Evolutionary conservation across 2,797 vertebrate genomes (phyloP).

Genomic region (Leptodactylus fallax): DNA sequence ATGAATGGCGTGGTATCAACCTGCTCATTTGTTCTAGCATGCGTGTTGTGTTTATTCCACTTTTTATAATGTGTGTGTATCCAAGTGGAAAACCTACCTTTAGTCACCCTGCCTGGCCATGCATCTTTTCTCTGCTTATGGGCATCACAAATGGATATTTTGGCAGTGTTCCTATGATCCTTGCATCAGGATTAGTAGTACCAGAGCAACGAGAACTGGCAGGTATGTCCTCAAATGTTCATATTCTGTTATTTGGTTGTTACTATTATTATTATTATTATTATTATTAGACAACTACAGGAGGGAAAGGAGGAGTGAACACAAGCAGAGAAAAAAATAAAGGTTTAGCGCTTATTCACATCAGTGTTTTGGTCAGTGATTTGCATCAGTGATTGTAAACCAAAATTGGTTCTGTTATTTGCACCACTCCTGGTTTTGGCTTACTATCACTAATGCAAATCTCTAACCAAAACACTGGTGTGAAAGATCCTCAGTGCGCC

Average conservation of each 20-base stretch:
- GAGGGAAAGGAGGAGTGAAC: too few relatives aligned
- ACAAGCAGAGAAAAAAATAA: too few relatives aligned
- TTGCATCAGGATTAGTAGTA: slow-evolving; percentile 90
- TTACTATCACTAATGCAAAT: too few relatives aligned
- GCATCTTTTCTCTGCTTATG: slow-evolving; percentile 96
- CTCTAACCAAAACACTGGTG: too few relatives aligned
- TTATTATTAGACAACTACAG: too few relatives aligned
- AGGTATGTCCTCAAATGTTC: slow-evolving; percentile 79
- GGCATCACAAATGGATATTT: slow-evolving; percentile 97
- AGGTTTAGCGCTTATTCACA: too few relatives aligned
- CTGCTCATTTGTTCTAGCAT: slow-evolving; percentile 92
- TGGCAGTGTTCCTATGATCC: slow-evolving; percentile 97
- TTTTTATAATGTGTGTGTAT: slow-evolving; percentile 95
- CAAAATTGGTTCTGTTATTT: too few relatives aligned
- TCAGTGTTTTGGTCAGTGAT: too few relatives aligned
- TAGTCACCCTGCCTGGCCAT: slow-evolving; percentile 94
- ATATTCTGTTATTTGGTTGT: neutral
- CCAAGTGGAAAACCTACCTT: slow-evolving; percentile 85
- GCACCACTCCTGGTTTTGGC: too few relatives aligned
- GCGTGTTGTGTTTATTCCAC: slow-evolving; percentile 93
- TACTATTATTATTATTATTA: too few relatives aligned
- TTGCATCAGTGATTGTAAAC: too few relatives aligned
- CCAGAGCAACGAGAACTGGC: slow-evolving; percentile 93
- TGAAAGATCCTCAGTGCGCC: too few relatives aligned
- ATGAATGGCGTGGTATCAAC: slow-evolving; percentile 89